Conservation (phyloP, 2,797 vertebrate genomes). For the Pogonophryne albipinna region DNA sequence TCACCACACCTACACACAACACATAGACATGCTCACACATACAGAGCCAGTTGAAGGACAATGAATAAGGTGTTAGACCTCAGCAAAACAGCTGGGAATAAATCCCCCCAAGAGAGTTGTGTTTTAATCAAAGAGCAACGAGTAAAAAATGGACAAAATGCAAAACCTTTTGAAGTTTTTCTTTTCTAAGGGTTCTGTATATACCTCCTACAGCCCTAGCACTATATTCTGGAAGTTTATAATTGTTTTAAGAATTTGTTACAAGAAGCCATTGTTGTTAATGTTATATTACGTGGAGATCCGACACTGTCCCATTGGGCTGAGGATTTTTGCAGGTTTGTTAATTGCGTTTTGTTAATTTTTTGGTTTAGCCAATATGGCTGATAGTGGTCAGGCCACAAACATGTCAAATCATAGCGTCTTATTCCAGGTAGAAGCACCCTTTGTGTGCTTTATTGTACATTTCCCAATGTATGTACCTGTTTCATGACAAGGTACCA, state of each 20-base stretch:
- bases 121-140: constrained; percentile 62
- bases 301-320: neutral
- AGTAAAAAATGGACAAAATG: constrained; percentile 20
- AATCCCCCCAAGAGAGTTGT: constrained; percentile 55
- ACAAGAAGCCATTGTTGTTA: neutral
- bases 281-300: neutral
- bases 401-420: neutral
- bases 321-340: neutral
- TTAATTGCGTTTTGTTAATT: neutral
- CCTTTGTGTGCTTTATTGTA: neutral
- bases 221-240: neutral
- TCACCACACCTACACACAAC: constrained; percentile 66
- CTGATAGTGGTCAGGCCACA: neutral
- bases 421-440: neutral
- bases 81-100: constrained; percentile 79
- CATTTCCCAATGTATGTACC: neutral
- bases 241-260: neutral
- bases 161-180: constrained; percentile 8
- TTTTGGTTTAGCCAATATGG: neutral
- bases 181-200: neutral
- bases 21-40: constrained; percentile 43
- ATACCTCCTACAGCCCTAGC: neutral
- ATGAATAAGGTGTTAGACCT: constrained; percentile 66
- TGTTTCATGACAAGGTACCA: neutral
- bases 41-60: constrained; percentile 81